Evolutionary conservation across 1,140 invertebrate species (phyloP).

Genomic region (Homarus americanus): DNA sequence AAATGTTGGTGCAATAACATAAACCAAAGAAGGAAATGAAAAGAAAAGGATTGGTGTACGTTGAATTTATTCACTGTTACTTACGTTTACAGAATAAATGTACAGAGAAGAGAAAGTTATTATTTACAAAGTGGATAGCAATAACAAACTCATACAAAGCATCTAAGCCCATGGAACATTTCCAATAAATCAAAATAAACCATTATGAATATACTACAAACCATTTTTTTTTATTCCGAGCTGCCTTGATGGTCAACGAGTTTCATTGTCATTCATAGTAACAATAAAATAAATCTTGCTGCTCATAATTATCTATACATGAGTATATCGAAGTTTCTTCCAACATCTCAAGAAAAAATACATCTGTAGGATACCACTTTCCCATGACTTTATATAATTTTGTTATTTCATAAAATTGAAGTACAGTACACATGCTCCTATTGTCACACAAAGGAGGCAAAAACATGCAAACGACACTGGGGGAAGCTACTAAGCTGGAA

Average conservation of each 20-base stretch:
- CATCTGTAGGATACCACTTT: neutral
- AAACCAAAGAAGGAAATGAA: slow-evolving; percentile 35
- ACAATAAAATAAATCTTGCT: neutral
- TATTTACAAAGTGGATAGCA: slow-evolving; percentile 67
- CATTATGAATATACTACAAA: slow-evolving; percentile 25
- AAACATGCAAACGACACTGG: slow-evolving; percentile 40
- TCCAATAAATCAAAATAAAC: slow-evolving; percentile 41
- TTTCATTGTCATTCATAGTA: neutral
- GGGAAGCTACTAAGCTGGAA: neutral
- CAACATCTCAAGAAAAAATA: neutral
- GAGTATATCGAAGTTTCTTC: neutral
- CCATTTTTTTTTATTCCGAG: slow-evolving; percentile 41
- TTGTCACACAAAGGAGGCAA: slow-evolving; percentile 48
- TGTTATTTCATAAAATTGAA: slow-evolving; percentile 24
- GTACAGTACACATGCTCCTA: slow-evolving; percentile 51
- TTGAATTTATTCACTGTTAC: slow-evolving; percentile 67
- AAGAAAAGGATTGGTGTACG: slow-evolving; percentile 57
- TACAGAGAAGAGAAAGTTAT: slow-evolving; percentile 61
- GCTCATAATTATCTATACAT: neutral
- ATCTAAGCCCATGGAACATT: slow-evolving; percentile 49
- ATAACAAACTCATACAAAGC: slow-evolving; percentile 65
- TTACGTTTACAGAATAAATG: slow-evolving; percentile 71
- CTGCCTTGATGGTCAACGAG: slow-evolving; percentile 54
- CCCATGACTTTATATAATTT: slow-evolving; percentile 9
- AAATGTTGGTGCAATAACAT: neutral